Base-by-base conservation (phyloP, 2,113 vertebrate species). In the Trichomycterus rosablanca region DNA sequence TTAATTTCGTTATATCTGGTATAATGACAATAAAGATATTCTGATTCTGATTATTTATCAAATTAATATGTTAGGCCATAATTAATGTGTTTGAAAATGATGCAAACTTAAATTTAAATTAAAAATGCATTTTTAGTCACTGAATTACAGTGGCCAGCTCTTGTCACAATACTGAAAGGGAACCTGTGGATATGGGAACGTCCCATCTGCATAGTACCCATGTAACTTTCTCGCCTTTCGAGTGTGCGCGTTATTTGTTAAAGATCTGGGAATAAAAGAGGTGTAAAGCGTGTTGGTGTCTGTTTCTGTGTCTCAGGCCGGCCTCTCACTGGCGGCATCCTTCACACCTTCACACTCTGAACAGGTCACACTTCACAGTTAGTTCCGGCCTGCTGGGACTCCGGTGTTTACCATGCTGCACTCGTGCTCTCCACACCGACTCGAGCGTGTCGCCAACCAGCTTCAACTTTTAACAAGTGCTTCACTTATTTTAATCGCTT, bases 311-410 rank as follows among this genome's bases (percentile, higher is more conserved):
- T 63, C 37, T 63, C 59, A 82, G 76, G 60, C 59, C 76, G 76
- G 80, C 72, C 80, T 83, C 83, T 83, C 64, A 71, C 74, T 75
- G 76, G 84, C 78, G 51, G 57, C 45, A 72, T 82, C 68, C 66
- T 85, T 86, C 79, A 69, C 80, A 76, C 77, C 66, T 78, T 82
- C 73, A 84, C 89, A 87, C 86, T 79, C 84, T 76, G 74, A 48
- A 45, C 54, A 83, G 77, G 82, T 87, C 81, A 65, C 84, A 89
- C 79, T 83, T 87, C 81, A 75, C 81, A 86, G 84, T 84, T 88
- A 93, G 91, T 82, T 89, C 83, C 83, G 73, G 86, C 85, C 81
- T 78, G 80, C 78, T 81, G 65, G 79, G 80, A 80, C 81, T 78
- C 74, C 64, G 46, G 59, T 43, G 5, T 45, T 15, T 60, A 44